A percentile compares a stretch with the other conserved stretches of the same genome.
phyloP scores from a whole-genome alignment of 1,140 invertebrate genomes.

The Sinella curviseta region DNA sequence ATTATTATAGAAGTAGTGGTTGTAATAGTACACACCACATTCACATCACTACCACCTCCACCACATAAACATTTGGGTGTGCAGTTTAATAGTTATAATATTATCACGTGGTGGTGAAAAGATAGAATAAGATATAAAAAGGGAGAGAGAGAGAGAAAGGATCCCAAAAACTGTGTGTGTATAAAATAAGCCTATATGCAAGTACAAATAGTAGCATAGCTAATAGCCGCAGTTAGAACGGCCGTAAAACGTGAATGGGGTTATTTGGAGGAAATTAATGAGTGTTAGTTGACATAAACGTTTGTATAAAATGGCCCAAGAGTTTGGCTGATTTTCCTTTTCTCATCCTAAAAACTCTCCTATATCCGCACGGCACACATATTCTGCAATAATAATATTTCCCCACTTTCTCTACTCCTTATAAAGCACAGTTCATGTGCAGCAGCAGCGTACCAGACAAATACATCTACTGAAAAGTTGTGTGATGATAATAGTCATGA shows the following conservation, averaged over 20 bases:
- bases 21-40: background rate
- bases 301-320: conserved; percentile 40
- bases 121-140: background rate
- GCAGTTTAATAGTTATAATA: background rate
- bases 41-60: background rate
- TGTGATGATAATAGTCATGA: background rate
- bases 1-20: too few species aligned
- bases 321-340: conserved; percentile 27
- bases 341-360: conserved; percentile 10
- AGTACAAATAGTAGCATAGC: conserved; percentile 13
- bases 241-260: conserved; percentile 44
- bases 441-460: background rate
- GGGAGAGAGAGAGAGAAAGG: background rate
- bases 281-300: conserved; percentile 49
- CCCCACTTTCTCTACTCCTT: background rate
- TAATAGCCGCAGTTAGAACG: conserved; percentile 22
- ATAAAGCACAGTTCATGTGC: background rate
- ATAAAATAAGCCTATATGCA: background rate
- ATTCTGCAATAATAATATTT: background rate
- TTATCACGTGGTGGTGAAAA: background rate
- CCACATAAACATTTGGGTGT: background rate
- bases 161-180: background rate
- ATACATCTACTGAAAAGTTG: too few species aligned
- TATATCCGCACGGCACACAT: background rate
- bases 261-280: conserved; percentile 50